Evolutionary conservation across 2,797 vertebrate genomes (phyloP).

Genomic region (Lithobates sylvaticus): DNA sequence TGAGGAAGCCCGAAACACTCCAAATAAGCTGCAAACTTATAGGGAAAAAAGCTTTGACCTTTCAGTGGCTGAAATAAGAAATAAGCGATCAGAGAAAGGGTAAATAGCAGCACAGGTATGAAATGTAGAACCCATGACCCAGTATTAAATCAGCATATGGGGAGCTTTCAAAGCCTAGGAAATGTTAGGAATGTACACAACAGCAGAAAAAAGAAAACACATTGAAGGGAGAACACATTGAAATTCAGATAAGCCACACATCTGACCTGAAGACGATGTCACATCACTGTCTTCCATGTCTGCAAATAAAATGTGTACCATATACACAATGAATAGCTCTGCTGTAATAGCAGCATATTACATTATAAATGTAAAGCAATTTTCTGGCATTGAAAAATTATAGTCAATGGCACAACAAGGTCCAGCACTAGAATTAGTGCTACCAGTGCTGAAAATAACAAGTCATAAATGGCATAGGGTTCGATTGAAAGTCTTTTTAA

Average conservation of each 20-base stretch:
- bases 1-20: conserved; percentile 65
- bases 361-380: background rate
- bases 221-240: conserved; percentile 64
- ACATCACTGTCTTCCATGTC: conserved; percentile 72
- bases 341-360: background rate
- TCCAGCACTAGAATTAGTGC: background rate
- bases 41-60: conserved; percentile 67
- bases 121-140: conserved; percentile 64
- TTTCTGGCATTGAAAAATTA: background rate
- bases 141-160: conserved; percentile 68
- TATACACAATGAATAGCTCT: conserved; percentile 65
- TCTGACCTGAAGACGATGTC: conserved; percentile 77
- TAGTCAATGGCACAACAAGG: background rate
- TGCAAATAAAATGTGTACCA: conserved; percentile 70
- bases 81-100: conserved; percentile 62
- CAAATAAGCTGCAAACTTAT: conserved; percentile 67
- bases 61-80: conserved; percentile 70
- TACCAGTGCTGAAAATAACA: background rate
- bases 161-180: conserved; percentile 61
- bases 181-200: conserved; percentile 69
- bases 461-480: background rate
- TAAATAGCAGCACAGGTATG: conserved; percentile 62
- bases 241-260: conserved; percentile 71
- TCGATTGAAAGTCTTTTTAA: background rate
- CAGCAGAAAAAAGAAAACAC: conserved; percentile 57